phyloP scores from a whole-genome alignment of 1,140 invertebrate species.

The Drosophila littoralis region DNA sequence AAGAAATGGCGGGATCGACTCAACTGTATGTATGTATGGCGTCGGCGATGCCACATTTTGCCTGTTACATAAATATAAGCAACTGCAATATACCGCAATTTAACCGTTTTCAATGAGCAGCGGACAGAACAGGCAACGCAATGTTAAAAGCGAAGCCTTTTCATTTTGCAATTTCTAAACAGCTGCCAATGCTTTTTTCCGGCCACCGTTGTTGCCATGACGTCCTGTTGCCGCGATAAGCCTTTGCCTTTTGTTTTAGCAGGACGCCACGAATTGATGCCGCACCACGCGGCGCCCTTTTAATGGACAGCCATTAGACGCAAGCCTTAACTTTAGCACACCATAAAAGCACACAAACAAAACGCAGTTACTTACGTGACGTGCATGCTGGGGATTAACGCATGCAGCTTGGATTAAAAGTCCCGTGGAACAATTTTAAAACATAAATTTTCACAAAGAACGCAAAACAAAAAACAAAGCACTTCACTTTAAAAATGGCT shows the following conservation, averaged over 20 bases:
- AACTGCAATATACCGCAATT: background rate
- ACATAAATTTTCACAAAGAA: background rate
- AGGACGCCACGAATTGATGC: slow-evolving; percentile 8
- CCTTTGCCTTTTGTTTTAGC: slow-evolving; percentile 71
- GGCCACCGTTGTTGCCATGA: slow-evolving; percentile 21
- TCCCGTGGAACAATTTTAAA: background rate
- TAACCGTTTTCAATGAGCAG: background rate
- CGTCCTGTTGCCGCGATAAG: slow-evolving; percentile 40
- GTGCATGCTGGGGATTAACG: slow-evolving; percentile 7
- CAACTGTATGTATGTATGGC: too few species aligned
- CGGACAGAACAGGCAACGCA: background rate
- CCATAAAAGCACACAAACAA: slow-evolving; percentile 16
- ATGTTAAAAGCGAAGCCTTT: slow-evolving; percentile 29
- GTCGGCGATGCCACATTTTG: background rate
- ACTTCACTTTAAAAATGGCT: background rate
- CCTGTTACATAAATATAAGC: background rate
- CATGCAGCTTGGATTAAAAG: background rate
- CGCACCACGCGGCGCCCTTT: slow-evolving; percentile 7
- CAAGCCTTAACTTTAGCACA: slow-evolving; percentile 15
- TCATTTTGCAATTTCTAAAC: slow-evolving; percentile 43
- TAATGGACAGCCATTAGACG: slow-evolving; percentile 30
- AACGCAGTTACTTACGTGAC: slow-evolving; percentile 16
- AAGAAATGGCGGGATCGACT: too few species aligned
- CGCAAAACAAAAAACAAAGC: background rate
- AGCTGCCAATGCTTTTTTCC: slow-evolving; percentile 26